These are phyloP conservation scores for Nesogale talazaci DNA, from an alignment of 2,113 vertebrate species.

Conservation along the genomic window DNA sequence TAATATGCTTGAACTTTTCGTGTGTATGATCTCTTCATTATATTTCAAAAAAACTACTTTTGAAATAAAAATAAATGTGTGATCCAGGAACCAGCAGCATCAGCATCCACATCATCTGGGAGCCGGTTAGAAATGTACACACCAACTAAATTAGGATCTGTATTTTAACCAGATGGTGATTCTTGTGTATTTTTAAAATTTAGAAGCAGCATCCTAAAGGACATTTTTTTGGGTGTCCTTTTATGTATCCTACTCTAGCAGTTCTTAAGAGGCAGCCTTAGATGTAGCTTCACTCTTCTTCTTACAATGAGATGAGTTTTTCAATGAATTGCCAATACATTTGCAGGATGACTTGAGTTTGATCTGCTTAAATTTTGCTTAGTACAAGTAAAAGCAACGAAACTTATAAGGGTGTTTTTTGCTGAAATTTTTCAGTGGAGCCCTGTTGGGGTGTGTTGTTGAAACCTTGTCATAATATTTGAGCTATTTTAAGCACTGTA, in stretches of 20 bases:
- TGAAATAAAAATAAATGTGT: no score
- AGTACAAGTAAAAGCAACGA: conserved; percentile 24
- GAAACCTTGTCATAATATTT: conserved; percentile 59
- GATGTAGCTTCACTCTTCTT: background rate
- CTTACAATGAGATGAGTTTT: background rate
- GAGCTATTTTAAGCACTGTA: conserved; percentile 54
- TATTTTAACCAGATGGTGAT: background rate
- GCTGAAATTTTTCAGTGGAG: conserved; percentile 40
- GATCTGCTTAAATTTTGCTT: background rate
- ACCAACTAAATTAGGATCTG: background rate
- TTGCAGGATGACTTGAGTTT: background rate
- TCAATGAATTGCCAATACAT: background rate
- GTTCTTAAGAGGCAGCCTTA: background rate
- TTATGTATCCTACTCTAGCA: background rate
- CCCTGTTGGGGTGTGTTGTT: background rate
- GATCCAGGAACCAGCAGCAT: background rate
- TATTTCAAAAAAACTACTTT: no score
- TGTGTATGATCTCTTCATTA: no score
- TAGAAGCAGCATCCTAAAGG: background rate
- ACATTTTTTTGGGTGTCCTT: background rate
- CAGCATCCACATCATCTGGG: background rate
- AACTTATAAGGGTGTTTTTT: background rate
- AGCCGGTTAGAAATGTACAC: background rate
- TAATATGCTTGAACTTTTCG: no score
- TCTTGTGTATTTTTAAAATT: background rate